Percentiles rank a stretch among this genome's conserved stretches.
phyloP scores from a whole-genome alignment of 2,888 invertebrate species.

The Macrosoma leucophasiata region DNA sequence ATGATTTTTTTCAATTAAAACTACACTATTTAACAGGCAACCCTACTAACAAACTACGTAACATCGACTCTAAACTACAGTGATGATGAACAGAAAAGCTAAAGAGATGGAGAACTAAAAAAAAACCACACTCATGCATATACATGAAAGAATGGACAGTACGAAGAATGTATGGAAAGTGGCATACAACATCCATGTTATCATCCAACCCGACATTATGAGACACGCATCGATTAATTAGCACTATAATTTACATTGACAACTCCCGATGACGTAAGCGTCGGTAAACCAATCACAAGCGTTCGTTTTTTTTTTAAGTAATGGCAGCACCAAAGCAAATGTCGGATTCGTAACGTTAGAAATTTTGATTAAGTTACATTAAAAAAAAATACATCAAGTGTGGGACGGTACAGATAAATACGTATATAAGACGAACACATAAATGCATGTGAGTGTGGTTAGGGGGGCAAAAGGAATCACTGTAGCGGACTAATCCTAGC shows the following conservation, averaged over 20 bases:
- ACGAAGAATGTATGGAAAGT: slow-evolving; percentile 29
- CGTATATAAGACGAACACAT: slow-evolving; percentile 41
- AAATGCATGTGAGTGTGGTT: slow-evolving; percentile 75
- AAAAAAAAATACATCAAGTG: slow-evolving; percentile 13
- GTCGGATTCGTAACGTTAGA: slow-evolving; percentile 55
- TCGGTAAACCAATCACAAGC: slow-evolving; percentile 75
- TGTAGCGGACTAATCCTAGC: slow-evolving; percentile 50
- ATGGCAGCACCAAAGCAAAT: slow-evolving; percentile 70
- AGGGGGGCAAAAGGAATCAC: slow-evolving; percentile 45
- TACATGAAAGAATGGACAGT: slow-evolving; percentile 43
- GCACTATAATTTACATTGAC: slow-evolving; percentile 6
- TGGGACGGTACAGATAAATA: slow-evolving; percentile 12
- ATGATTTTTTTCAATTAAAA: too few relatives aligned
- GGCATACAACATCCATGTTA: slow-evolving; percentile 39
- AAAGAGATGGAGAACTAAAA: slow-evolving; percentile 36
- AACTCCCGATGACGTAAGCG: slow-evolving; percentile 47
- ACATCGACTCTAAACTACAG: slow-evolving; percentile 32
- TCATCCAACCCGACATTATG: slow-evolving; percentile 66
- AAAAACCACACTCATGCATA: slow-evolving; percentile 75
- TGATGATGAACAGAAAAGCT: slow-evolving; percentile 32
- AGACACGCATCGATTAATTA: slow-evolving; percentile 30
- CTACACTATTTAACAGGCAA: too few relatives aligned
- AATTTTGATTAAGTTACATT: slow-evolving; percentile 26
- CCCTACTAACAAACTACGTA: too few relatives aligned
- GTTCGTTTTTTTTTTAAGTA: slow-evolving; percentile 44